phyloP scores from a whole-genome alignment of 2,797 vertebrate genomes.

The Enteromius mattozi region DNA sequence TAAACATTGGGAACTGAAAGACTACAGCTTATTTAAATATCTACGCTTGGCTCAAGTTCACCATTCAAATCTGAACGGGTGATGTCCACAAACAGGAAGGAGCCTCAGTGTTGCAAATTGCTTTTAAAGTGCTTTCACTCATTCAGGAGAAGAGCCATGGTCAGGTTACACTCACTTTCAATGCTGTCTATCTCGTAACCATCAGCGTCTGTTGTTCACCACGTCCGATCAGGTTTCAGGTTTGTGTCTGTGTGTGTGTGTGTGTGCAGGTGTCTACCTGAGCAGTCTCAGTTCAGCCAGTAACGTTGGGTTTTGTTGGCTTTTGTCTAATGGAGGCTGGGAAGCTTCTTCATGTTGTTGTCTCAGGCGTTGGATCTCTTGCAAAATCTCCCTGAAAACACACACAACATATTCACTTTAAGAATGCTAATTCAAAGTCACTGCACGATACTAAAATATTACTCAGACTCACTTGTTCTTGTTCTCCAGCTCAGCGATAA shows the following conservation, averaged over 20 bases:
- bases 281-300: conserved; percentile 94
- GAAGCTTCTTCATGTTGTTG: conserved; percentile 97
- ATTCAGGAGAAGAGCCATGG: neutral
- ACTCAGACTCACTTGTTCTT: conserved; percentile 90
- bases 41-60: neutral
- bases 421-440: neutral
- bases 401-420: conserved; percentile 32
- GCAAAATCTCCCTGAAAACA: conserved; percentile 88
- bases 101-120: conserved; percentile 14
- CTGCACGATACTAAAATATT: neutral
- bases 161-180: conserved; percentile 44
- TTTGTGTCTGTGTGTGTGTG: conserved; percentile 6
- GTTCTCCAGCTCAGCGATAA: conserved; percentile 97
- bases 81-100: conserved; percentile 25
- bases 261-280: conserved; percentile 77
- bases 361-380: conserved; percentile 95
- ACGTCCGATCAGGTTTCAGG: conserved; percentile 13
- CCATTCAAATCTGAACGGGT: neutral
- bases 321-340: conserved; percentile 90
- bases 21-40: neutral
- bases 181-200: conserved; percentile 5
- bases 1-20: neutral
- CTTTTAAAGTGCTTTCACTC: conserved; percentile 41
- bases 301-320: conserved; percentile 95
- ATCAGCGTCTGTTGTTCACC: conserved; percentile 37